These are phyloP conservation scores for Prochilodus magdalenae DNA, from an alignment of 2,113 vertebrate genomes.

Conservation along the genomic window DNA sequence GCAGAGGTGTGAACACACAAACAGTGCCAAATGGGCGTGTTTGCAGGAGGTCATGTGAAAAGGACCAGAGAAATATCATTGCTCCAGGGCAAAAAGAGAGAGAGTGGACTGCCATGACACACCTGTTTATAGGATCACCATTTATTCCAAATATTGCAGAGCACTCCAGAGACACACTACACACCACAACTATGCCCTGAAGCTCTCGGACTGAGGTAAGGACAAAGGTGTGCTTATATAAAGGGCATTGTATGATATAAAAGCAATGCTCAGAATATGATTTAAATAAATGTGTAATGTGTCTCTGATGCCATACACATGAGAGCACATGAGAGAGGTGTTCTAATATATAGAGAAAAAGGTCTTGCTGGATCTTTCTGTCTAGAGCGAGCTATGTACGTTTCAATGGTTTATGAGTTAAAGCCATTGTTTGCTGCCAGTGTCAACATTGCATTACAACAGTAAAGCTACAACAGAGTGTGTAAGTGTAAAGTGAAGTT, in stretches of 20 bases:
- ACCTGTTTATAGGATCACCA: constrained; percentile 5
- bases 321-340: background rate
- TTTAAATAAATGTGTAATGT: background rate
- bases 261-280: background rate
- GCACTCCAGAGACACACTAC: background rate
- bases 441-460: too few relatives aligned
- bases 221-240: background rate
- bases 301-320: background rate
- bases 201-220: background rate
- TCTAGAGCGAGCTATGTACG: background rate
- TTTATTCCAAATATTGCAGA: constrained; percentile 27
- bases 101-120: constrained; percentile 32
- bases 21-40: constrained; percentile 36
- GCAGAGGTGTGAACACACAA: constrained; percentile 30
- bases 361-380: background rate
- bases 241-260: background rate
- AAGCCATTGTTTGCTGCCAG: constrained; percentile 9
- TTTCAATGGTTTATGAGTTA: background rate
- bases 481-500: background rate
- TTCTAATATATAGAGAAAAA: background rate
- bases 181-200: background rate
- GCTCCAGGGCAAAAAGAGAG: background rate
- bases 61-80: constrained; percentile 5
- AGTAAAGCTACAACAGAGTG: background rate
- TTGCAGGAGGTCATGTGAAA: constrained; percentile 33